A percentile compares a stretch with the other conserved stretches of the same genome.
These are phyloP conservation scores for Phaonia tiefii DNA, from an alignment of 2,888 invertebrate species.

Conservation along the genomic window DNA sequence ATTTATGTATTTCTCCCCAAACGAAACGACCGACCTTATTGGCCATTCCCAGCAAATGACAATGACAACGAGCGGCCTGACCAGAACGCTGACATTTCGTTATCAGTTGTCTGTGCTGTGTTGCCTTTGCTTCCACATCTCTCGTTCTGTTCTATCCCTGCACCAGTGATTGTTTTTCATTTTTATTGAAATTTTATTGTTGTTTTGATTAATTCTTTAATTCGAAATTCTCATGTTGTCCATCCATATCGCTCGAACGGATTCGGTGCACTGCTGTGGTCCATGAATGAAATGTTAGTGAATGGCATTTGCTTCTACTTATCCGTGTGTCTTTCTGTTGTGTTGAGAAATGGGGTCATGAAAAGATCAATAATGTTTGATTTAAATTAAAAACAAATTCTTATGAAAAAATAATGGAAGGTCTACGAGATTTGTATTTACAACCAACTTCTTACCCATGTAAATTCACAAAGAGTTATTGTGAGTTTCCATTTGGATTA, in stretches of 20 bases:
- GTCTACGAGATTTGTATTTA: too few species aligned
- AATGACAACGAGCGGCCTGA: too few species aligned
- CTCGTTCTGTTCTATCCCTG: not conserved
- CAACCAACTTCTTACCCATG: too few species aligned
- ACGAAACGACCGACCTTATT: too few species aligned
- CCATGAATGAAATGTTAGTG: conserved; percentile 36
- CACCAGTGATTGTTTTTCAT: conserved; percentile 27
- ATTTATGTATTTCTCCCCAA: conserved; percentile 57
- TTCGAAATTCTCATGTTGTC: conserved; percentile 22
- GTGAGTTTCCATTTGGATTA: too few species aligned
- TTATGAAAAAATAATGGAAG: too few species aligned
- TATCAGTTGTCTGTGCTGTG: not conserved
- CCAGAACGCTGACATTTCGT: not conserved
- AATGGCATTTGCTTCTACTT: conserved; percentile 51
- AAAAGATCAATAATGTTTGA: conserved; percentile 63
- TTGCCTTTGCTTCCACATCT: not conserved
- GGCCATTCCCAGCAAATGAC: too few species aligned
- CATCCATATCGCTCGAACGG: not conserved
- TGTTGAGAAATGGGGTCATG: conserved; percentile 56
- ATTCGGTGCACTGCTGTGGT: not conserved
- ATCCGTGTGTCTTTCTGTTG: conserved; percentile 1
- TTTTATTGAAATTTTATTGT: conserved; percentile 45
- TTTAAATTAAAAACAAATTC: conserved; percentile 56
- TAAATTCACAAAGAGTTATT: too few species aligned
- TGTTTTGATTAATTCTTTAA: conserved; percentile 64